These are phyloP conservation scores for Alouatta palliata DNA, from an alignment of 2,113 vertebrate species.

Conservation along the genomic window DNA sequence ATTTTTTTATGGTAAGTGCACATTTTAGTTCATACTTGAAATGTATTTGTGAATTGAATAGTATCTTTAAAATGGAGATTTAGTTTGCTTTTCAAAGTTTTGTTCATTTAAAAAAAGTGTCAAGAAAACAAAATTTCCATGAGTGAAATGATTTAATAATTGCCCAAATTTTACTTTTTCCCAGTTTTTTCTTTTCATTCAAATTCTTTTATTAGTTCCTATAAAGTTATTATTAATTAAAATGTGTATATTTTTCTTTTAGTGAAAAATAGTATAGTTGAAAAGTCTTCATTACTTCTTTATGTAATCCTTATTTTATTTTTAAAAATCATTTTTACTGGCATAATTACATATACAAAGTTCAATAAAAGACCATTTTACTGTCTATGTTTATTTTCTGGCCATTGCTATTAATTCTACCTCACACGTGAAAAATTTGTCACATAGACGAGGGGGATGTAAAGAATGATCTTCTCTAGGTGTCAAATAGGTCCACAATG, in stretches of 20 bases:
- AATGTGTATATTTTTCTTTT: background rate
- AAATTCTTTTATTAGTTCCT: background rate
- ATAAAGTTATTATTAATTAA: background rate
- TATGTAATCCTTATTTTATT: background rate
- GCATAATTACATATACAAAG: background rate
- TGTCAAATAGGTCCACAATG: background rate
- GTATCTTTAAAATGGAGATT: background rate
- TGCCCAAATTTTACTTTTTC: background rate
- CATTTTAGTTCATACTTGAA: background rate
- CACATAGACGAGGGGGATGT: background rate
- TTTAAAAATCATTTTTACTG: background rate
- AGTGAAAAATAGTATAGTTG: background rate
- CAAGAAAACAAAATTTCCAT: background rate
- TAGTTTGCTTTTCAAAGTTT: background rate
- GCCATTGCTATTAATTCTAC: too few species aligned
- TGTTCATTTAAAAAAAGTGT: background rate
- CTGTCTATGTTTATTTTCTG: too few species aligned
- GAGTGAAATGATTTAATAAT: background rate
- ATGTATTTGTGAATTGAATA: background rate
- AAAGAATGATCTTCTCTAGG: background rate
- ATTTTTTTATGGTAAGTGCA: background rate
- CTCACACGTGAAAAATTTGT: background rate
- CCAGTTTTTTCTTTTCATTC: background rate
- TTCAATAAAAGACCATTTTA: background rate
- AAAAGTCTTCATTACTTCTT: background rate